Percentiles rank a stretch among this genome's conserved stretches.
phyloP scores from a whole-genome alignment of 2,888 invertebrate genomes.

The Tyria jacobaeae region DNA sequence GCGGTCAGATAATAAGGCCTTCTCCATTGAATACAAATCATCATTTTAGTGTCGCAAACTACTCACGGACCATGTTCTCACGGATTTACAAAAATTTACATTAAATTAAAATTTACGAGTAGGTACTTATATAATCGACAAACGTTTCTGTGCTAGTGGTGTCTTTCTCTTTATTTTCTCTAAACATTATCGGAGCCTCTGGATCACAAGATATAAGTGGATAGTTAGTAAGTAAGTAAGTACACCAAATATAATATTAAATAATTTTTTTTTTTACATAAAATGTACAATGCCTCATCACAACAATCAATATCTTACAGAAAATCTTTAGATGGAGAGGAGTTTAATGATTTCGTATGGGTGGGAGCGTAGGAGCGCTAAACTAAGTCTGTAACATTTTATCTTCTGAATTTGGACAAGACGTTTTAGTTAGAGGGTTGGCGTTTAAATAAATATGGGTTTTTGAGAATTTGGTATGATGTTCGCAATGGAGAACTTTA shows the following conservation, averaged over 20 bases:
- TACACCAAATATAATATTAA: no score
- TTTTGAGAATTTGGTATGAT: conserved; percentile 20
- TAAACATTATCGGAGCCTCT: conserved; percentile 2
- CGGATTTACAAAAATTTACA: conserved; percentile 57
- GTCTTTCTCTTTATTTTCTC: conserved; percentile 11
- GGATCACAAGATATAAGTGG: no score
- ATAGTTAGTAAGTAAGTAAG: no score
- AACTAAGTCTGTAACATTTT: conserved; percentile 19
- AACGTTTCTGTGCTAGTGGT: background rate
- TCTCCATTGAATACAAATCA: conserved; percentile 55
- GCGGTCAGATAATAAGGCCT: conserved; percentile 38
- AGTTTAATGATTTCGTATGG: no score
- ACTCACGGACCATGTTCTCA: conserved; percentile 60
- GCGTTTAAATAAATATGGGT: conserved; percentile 44
- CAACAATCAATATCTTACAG: no score
- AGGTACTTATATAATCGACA: conserved; percentile 26
- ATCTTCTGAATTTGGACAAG: conserved; percentile 46
- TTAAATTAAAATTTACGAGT: conserved; percentile 51
- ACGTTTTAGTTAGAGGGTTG: conserved; percentile 35
- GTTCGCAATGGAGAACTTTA: conserved; percentile 11
- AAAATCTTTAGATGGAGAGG: no score
- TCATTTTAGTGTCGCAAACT: conserved; percentile 54
- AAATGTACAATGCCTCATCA: no score
- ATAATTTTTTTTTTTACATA: no score
- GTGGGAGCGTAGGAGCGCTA: background rate